Evolutionary conservation across 2,888 invertebrate species (phyloP).

Genomic region (Conchocele bisecta): DNA sequence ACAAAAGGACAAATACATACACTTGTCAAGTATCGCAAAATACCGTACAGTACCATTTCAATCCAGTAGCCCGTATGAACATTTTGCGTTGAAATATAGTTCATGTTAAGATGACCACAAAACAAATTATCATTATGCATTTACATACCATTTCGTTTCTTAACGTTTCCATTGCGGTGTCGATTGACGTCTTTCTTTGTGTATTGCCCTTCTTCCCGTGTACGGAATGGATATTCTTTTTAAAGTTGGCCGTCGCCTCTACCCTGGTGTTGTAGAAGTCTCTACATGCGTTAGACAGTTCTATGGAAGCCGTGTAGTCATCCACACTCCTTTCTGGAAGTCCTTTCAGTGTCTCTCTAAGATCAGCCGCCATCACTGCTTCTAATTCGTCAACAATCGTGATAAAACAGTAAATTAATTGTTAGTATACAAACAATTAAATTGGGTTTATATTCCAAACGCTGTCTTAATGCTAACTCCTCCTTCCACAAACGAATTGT

Average conservation of each 20-base stretch:
- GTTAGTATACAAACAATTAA: no score
- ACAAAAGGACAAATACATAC: no score
- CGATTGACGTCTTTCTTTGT: constrained; percentile 59
- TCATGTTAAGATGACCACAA: no score
- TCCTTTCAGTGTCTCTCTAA: not conserved
- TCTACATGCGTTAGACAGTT: constrained; percentile 75
- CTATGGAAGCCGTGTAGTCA: constrained; percentile 73
- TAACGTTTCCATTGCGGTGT: constrained; percentile 68
- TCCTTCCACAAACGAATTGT: no score
- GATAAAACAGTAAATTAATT: no score
- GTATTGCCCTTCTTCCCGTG: constrained; percentile 3
- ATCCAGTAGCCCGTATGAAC: no score
- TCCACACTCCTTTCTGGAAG: constrained; percentile 43
- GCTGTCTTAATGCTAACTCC: no score
- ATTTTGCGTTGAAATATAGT: no score
- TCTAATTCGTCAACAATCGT: not conserved
- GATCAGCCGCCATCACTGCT: constrained; percentile 5
- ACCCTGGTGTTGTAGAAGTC: constrained; percentile 71
- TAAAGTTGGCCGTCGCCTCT: constrained; percentile 65
- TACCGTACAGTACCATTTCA: no score
- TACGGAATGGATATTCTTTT: constrained; percentile 54
- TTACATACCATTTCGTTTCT: constrained; percentile 72
- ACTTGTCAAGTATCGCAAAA: no score
- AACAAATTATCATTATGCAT: no score
- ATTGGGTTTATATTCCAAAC: no score